Base-by-base conservation (phyloP, 1,140 invertebrate genomes). In the Bombus ignitus region DNA sequence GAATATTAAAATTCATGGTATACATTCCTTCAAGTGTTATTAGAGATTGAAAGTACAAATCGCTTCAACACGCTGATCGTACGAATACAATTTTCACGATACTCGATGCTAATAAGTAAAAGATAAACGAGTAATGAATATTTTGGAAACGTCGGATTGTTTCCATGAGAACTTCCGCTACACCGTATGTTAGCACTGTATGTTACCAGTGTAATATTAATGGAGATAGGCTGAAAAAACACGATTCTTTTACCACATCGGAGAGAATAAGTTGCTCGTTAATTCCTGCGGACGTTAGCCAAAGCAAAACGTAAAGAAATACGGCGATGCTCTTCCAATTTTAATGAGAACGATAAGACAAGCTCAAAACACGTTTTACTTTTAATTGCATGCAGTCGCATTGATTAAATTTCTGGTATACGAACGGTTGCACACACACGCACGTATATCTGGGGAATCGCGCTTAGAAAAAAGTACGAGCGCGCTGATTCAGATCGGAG, bases 151-250 rank as follows among this genome's bases (percentile, higher is more conserved):
- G 25, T 78, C 32, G 65, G 42, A 83, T 78, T 83, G 66, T 84
- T 84, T 71, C 28, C 32, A 53, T 79, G 82, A 62, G 82, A 84
- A 84, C 75, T 59, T 84, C 82, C 82, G 66, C 15, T 70, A 42
- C 10, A 25, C 0, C 22, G n/a, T 47, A 42, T 18, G 15, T 66
- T 66, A 42, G 13, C 12, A 25, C 5, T 15, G 44, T 47, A 47
- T 47, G 15, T 47, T 47, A 47, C 44, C 44, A 47, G 44, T 47
- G 44, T 47, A 32, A 25, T 59, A 39, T 70, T 84, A 71, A 84
- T 28, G 37, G 59, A 71, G 59, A 35, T 44, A 8, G 28, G 39
- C 25, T 22, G 18, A 78, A 42, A 66, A 59, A 78, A 70, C 39
- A 57, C 53, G 53, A 72, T 72, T 47, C 15, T 42, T 59, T 35